Conservation (phyloP, 2,113 vertebrate genomes). For the Cettia cetti region DNA sequence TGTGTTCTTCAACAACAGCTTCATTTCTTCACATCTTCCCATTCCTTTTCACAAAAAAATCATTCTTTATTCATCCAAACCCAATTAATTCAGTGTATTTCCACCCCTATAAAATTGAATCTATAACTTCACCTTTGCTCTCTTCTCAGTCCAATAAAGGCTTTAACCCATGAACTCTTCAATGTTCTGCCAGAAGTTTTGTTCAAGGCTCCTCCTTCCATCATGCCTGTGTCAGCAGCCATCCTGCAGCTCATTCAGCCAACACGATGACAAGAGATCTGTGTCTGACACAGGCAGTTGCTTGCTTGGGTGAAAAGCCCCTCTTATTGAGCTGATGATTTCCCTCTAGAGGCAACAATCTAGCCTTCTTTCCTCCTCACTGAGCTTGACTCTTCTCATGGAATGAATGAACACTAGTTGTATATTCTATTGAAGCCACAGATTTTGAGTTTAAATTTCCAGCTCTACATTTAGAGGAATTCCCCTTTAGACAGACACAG, state of each 20-base stretch:
- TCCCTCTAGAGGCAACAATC: background rate
- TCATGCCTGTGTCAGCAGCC: background rate
- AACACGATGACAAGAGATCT: background rate
- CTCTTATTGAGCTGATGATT: background rate
- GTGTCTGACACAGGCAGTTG: rapidly evolving
- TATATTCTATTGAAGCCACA: background rate
- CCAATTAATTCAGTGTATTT: background rate
- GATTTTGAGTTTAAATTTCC: background rate
- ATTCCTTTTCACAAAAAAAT: background rate
- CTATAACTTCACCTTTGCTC: rapidly evolving
- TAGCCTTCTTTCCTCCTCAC: background rate
- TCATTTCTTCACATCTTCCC: background rate
- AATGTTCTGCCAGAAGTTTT: background rate
- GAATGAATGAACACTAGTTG: background rate
- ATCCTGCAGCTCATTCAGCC: background rate
- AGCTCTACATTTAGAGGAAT: background rate
- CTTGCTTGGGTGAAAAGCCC: background rate
- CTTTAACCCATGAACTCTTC: background rate
- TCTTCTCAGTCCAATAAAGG: background rate
- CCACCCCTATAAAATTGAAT: background rate
- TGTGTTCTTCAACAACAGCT: background rate
- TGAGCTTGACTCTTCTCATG: background rate
- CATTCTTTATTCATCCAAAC: background rate
- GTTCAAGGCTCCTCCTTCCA: background rate
- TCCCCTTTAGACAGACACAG: background rate